Base-by-base conservation (phyloP, 2,113 vertebrate genomes). In the Otis tarda region DNA sequence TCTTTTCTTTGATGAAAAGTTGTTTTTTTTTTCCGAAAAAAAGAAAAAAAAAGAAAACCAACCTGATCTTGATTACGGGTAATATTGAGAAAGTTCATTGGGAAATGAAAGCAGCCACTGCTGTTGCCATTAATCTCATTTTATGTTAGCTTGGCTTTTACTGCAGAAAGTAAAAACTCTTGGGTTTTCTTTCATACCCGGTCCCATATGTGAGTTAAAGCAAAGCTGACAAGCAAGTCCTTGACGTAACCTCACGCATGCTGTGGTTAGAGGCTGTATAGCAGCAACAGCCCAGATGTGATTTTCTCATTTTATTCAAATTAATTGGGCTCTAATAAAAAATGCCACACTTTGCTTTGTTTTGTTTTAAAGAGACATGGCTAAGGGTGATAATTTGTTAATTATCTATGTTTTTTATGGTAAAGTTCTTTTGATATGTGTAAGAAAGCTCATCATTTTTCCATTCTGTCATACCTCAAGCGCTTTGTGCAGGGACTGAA, bases 81-180 rank as follows among this genome's bases (percentile, higher is more conserved):
- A 68, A 93, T 95, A 75, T 90, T 81, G 91, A 94, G 93, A 95
- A 75, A 92, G 80, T 87, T 93, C 92, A 93, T 77, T 91, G 89
- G 95, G 89, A 97, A 95, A 90, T 85, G 77, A 96, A 96, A 84
- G 95, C 82, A 94, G 80, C 96, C 60, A 86, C 87, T 89, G 89
- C 87, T 81, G 69, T 92, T 95, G 83, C 70, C 79, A 94, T 73
- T 96, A 94, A 97, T 95, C 82, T 92, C 74, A 76, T 79, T 92
- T 97, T 93, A 96, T 93, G 94, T 95, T 95, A 83, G 82, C 83
- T 97, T 95, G 86, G 91, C 94, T 95, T 97, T 97, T 92, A 85
- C 56, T 89, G 84, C 59, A 92, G 57, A 87, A 95, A 97, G 86
- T 91, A 89, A 97, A 95, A 94, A 93, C 88, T 91, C 87, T 43